Conservation (phyloP, 2,888 invertebrate genomes). For the Pachymerium ferrugineum region DNA sequence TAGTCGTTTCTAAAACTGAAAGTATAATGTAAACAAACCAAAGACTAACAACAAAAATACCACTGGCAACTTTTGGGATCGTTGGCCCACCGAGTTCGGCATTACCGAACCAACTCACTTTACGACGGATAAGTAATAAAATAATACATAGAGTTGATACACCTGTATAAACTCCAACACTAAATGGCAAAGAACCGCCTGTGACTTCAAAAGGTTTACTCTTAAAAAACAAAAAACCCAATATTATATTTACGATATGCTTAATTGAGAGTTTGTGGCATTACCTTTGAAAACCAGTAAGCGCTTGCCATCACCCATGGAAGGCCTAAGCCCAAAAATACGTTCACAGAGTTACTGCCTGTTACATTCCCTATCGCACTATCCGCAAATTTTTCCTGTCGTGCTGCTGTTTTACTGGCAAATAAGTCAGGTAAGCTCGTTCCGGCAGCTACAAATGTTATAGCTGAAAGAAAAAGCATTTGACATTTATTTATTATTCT, state of each 20-base stretch:
- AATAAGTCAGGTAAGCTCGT: conserved; percentile 58
- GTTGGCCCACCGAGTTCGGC: conserved; percentile 55
- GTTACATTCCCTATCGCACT: conserved; percentile 60
- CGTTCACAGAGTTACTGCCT: conserved; percentile 60
- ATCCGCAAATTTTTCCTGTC: conserved; percentile 55
- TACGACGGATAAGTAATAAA: conserved; percentile 51
- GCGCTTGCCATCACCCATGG: conserved; percentile 58
- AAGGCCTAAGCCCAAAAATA: conserved; percentile 58
- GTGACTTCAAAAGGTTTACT: conserved; percentile 48
- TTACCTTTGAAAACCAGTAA: conserved; percentile 49
- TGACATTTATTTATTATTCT: not conserved
- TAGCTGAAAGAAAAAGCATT: conserved; percentile 43
- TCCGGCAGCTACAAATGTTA: conserved; percentile 57
- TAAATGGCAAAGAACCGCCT: conserved; percentile 51
- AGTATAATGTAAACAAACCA: conserved; percentile 54
- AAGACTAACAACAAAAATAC: conserved; percentile 47
- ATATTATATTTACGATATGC: not conserved
- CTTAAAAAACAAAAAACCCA: conserved; percentile 39
- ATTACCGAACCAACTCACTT: conserved; percentile 50
- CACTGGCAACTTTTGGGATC: conserved; percentile 46
- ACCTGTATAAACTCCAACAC: conserved; percentile 54
- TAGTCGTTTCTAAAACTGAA: too few species aligned
- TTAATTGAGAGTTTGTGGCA: not conserved
- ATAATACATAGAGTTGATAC: conserved; percentile 50
- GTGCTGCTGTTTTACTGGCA: conserved; percentile 56